A percentile compares a stretch with the other conserved stretches of the same genome.
These are phyloP conservation scores for Gallirallus australis DNA, from an alignment of 2,797 vertebrate genomes.

Conservation along the genomic window DNA sequence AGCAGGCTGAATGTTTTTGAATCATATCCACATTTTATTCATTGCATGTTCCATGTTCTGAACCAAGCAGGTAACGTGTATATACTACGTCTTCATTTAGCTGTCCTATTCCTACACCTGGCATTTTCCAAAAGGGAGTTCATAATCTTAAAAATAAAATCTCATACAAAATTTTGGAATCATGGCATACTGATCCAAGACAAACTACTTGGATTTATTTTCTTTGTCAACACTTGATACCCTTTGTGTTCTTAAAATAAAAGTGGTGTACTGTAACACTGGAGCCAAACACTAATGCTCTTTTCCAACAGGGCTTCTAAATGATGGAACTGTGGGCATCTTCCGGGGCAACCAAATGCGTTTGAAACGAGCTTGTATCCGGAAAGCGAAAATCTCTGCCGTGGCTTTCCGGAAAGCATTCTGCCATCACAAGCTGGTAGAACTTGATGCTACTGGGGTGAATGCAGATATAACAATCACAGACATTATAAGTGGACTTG, in stretches of 20 bases:
- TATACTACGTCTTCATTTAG: neutral
- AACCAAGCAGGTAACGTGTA: neutral
- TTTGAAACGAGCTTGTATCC: constrained; percentile 92
- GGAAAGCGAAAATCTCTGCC: constrained; percentile 94
- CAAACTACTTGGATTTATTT: neutral
- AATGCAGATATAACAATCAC: constrained; percentile 97
- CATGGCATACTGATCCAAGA: rapidly evolving
- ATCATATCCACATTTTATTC: neutral
- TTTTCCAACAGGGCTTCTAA: constrained; percentile 86
- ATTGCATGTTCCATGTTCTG: neutral
- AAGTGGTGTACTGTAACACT: neutral
- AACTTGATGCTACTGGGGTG: constrained; percentile 94
- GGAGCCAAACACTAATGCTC: neutral
- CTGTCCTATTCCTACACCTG: neutral
- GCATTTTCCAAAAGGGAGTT: neutral
- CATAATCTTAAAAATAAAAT: neutral
- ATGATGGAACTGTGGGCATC: constrained; percentile 94
- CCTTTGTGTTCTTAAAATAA: neutral
- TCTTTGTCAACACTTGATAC: neutral
- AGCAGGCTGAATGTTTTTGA: neutral
- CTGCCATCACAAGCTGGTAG: constrained; percentile 93
- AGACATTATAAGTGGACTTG: constrained; percentile 93
- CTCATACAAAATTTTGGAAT: neutral
- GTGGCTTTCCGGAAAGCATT: constrained; percentile 95
- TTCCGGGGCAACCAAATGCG: constrained; percentile 94